Conservation (phyloP, 2,113 vertebrate species). For the cattle (Bos taurus) region DNA sequence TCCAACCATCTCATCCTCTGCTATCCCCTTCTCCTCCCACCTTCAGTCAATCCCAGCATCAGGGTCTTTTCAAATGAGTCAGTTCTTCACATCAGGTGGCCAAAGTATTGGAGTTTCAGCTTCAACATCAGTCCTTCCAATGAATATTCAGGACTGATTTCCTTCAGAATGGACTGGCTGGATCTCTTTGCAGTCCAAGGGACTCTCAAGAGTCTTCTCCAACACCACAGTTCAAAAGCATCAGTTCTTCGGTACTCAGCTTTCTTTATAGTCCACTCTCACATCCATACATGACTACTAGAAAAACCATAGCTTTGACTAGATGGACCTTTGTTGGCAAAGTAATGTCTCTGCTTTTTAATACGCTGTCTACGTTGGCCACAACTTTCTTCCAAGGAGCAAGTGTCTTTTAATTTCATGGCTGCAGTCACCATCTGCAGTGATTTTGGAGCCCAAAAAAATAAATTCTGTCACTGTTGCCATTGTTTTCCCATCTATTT, state of each 20-base stretch:
- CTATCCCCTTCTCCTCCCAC: background rate
- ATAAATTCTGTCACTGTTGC: background rate
- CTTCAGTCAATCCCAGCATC: background rate
- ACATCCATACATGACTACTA: background rate
- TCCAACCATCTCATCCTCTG: background rate
- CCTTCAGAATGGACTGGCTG: background rate
- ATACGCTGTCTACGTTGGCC: background rate
- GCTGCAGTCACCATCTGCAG: background rate
- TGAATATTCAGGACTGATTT: background rate
- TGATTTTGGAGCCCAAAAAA: background rate
- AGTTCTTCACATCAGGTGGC: background rate
- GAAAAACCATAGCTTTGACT: background rate
- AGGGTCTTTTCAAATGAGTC: background rate
- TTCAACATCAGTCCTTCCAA: background rate
- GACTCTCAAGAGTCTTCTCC: background rate
- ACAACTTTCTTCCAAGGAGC: background rate
- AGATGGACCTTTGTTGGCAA: fast-evolving
- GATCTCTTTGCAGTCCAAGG: background rate
- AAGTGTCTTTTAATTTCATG: background rate
- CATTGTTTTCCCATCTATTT: background rate
- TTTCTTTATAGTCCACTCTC: background rate
- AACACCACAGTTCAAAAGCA: background rate
- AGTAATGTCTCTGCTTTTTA: background rate
- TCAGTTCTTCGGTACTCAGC: fast-evolving
- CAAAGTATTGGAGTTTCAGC: background rate